phyloP scores from a whole-genome alignment of 2,797 vertebrate genomes.

The Myiothlypis coronata region DNA sequence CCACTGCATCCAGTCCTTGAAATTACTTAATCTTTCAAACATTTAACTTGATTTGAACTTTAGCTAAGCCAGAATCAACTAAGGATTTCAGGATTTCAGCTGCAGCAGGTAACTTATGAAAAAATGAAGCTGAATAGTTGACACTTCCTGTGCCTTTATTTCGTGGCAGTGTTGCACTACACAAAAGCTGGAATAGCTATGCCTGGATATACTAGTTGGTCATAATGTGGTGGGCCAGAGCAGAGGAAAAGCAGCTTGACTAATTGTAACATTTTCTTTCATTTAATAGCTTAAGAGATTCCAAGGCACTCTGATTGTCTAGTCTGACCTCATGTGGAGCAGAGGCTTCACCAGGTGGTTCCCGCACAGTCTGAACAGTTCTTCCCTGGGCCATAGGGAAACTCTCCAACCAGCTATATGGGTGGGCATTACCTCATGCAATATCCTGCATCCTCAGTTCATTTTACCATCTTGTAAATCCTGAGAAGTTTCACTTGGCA shows the following conservation, averaged over 20 bases:
- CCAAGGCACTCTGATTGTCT: background rate
- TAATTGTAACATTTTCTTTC: conserved; percentile 7
- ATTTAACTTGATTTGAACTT: background rate
- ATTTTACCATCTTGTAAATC: background rate
- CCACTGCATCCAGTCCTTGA: background rate
- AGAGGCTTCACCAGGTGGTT: background rate
- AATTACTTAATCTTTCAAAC: background rate
- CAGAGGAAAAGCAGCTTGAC: background rate
- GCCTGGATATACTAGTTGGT: background rate
- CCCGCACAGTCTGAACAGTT: background rate
- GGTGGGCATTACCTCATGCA: background rate
- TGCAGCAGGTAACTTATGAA: background rate
- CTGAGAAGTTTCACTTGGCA: background rate
- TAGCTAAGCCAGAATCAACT: background rate
- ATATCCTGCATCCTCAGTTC: background rate
- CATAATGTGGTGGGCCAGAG: background rate
- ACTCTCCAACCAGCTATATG: background rate
- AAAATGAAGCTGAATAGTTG: background rate
- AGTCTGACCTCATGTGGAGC: background rate
- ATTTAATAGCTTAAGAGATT: background rate
- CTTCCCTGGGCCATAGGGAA: background rate
- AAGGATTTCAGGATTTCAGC: background rate
- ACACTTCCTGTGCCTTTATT: background rate
- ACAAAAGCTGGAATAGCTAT: background rate
- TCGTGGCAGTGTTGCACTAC: background rate